phyloP scores from a whole-genome alignment of 2,888 invertebrate species.

The Entomobrya proxima region DNA sequence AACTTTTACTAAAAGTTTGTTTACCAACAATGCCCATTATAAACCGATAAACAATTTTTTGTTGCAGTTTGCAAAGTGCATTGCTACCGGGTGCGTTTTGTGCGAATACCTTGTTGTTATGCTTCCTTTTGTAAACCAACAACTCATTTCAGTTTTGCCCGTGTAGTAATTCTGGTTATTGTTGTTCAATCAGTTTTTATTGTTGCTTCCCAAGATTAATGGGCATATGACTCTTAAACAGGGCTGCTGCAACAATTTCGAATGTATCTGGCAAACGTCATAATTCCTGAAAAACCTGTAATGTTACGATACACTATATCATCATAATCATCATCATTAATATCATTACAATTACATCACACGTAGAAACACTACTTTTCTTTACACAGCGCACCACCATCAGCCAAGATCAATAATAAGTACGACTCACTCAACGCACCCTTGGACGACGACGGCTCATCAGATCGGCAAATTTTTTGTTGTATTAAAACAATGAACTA shows the following conservation, averaged over 20 bases:
- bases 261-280: background rate
- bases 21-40: too few relatives aligned
- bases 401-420: background rate
- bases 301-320: background rate
- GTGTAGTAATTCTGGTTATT: too few relatives aligned
- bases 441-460: background rate
- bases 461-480: background rate
- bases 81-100: too few relatives aligned
- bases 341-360: conserved; percentile 10
- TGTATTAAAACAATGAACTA: background rate
- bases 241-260: background rate
- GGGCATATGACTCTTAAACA: background rate
- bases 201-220: background rate
- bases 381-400: background rate
- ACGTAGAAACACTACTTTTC: background rate
- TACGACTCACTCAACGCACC: background rate
- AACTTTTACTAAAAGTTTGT: background rate
- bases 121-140: background rate
- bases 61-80: too few relatives aligned
- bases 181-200: background rate
- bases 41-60: too few relatives aligned
- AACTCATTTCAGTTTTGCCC: background rate
- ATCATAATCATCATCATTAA: background rate
- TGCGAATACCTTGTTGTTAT: background rate
- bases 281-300: conserved; percentile 20